Evolutionary conservation across 2,113 vertebrate species (phyloP), one percentile per base, ranked within the genome.

Genomic region (Laticauda laticaudata): DNA sequence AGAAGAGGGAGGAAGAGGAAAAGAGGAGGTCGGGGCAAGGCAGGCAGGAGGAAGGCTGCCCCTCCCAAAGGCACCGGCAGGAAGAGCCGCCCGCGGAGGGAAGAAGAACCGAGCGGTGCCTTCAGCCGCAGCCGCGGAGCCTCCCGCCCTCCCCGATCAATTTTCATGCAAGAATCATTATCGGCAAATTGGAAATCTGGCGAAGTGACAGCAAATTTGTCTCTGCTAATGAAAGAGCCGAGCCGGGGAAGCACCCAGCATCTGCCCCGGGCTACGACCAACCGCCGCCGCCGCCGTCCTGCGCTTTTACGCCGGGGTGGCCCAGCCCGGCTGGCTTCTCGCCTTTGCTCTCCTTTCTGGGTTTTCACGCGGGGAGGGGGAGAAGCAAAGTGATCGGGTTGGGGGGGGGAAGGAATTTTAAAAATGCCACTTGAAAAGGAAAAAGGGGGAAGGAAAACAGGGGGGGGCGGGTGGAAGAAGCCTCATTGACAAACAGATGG

Each of bases 121-220:
- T 61, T 45, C 20, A 64, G 87, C 56, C 85, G 54, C 34, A 64
- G 61, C 39, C 34, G 90, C 55, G 86, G 61, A 89, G 86, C 89
- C 90, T 2, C 20, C 26, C 59, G 18, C 96, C 96, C 97, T 97
- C 96, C 97, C 95, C 97, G 96, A 98, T 98, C 98, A 98, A 98
- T 98, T 98, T 98, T 98, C 98, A 98, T 97, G 98, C 97, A 97
- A 98, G 98, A 98, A 98, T 98, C 98, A 98, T 98, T 98, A 98
- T 98, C 98, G 98, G 98, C 97, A 98, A 97, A 98, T 98, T 97
- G 97, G 98, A 98, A 98, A 97, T 97, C 97, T 98, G 98, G 98
- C 98, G 96, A 96, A 98, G 97, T 98, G 98, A 98, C 98, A 98
- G 98, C 98, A 98, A 98, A 99, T 98, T 98, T 98, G 98, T 98